Percentiles rank a stretch among this genome's conserved stretches.
Evolutionary conservation across 2,797 vertebrate species (phyloP).

Genomic region (Pseudomugil gertrudae): DNA sequence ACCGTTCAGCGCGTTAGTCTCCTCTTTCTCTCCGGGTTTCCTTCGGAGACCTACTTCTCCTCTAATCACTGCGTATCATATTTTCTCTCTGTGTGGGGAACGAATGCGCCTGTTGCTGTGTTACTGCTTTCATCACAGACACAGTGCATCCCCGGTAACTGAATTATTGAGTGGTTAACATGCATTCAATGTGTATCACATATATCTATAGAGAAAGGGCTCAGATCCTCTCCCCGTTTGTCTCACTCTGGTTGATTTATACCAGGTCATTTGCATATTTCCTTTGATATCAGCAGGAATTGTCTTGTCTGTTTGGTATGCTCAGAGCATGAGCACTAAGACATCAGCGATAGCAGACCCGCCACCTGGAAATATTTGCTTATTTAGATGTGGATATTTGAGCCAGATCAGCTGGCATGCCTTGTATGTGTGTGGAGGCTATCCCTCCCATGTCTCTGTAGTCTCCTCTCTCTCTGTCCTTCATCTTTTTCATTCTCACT

Average conservation of each 20-base stretch:
- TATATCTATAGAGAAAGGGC: slow-evolving; percentile 13
- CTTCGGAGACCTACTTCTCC: slow-evolving; percentile 38
- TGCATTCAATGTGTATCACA: slow-evolving; percentile 39
- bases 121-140: slow-evolving; percentile 43
- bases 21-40: slow-evolving; percentile 26
- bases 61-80: slow-evolving; percentile 56
- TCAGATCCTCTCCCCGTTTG: slow-evolving; percentile 38
- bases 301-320: slow-evolving; percentile 39
- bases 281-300: slow-evolving; percentile 59
- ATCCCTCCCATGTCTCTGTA: slow-evolving; percentile 26
- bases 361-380: slow-evolving; percentile 49
- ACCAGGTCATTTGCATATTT: slow-evolving; percentile 44
- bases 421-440: slow-evolving; percentile 13
- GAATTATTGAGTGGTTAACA: slow-evolving; percentile 63
- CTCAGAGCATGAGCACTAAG: slow-evolving; percentile 26
- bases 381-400: slow-evolving; percentile 22
- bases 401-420: slow-evolving; percentile 22
- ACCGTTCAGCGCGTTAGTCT: slow-evolving; percentile 16
- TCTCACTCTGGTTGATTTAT: slow-evolving; percentile 21
- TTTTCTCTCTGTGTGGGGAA: slow-evolving; percentile 22
- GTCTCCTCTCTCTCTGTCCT: slow-evolving; percentile 26
- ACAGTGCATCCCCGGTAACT: slow-evolving; percentile 43
- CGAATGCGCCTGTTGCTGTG: slow-evolving; percentile 63
- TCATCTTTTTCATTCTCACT: slow-evolving; percentile 56
- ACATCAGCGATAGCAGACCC: slow-evolving; percentile 17